phyloP scores from a whole-genome alignment of 2,797 vertebrate species.

The Sparus aurata region DNA sequence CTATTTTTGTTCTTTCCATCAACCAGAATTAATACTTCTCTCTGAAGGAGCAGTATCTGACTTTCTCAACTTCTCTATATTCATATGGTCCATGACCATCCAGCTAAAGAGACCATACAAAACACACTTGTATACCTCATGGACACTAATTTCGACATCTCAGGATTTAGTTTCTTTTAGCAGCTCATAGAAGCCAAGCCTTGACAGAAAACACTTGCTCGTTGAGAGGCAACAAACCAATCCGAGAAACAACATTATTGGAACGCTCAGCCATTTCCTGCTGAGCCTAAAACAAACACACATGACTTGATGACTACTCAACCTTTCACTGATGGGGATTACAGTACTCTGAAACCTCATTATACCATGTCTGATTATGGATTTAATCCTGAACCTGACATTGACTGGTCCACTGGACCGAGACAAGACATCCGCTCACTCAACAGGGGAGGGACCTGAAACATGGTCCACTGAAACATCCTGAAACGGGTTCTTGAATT shows the following conservation, averaged over 20 bases:
- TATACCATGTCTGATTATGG: conserved; percentile 56
- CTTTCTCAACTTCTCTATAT: background rate
- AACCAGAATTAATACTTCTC: background rate
- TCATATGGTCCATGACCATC: conserved; percentile 15
- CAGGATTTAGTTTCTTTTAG: conserved; percentile 25
- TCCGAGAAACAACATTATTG: conserved; percentile 47
- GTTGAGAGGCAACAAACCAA: conserved; percentile 23
- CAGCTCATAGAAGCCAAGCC: background rate
- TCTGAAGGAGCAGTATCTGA: background rate
- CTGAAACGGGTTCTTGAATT: background rate
- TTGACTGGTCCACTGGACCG: conserved; percentile 53
- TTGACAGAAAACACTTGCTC: conserved; percentile 18
- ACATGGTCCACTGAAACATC: conserved; percentile 23
- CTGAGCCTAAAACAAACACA: conserved; percentile 68
- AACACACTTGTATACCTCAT: conserved; percentile 5
- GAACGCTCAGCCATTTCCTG: conserved; percentile 28
- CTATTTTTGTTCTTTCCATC: background rate
- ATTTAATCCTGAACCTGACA: conserved; percentile 65
- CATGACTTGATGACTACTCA: conserved; percentile 55
- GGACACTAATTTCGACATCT: conserved; percentile 3
- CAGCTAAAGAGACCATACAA: conserved; percentile 20
- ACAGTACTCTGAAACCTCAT: conserved; percentile 66
- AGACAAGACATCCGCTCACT: conserved; percentile 52
- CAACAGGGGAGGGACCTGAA: conserved; percentile 55
- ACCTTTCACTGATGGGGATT: conserved; percentile 47